Percentiles rank a stretch among this genome's conserved stretches.
Conservation (phyloP, 2,113 vertebrate species). For the Silurus meridionalis region DNA sequence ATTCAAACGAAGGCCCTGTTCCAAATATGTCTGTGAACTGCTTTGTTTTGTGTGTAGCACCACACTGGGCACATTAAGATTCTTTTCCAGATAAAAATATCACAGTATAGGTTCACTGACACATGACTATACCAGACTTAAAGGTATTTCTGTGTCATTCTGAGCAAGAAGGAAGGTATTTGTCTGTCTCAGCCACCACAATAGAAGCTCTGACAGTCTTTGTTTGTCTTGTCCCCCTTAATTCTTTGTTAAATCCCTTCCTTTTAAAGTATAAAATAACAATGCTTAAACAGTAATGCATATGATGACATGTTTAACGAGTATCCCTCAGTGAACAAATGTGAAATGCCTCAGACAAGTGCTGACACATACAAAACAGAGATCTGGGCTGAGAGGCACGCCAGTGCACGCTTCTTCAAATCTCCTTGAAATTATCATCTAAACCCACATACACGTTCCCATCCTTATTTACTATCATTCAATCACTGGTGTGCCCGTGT, state of each 20-base stretch:
- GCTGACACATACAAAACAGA: conserved; percentile 19
- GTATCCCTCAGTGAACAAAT: not conserved
- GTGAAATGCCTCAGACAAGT: conserved; percentile 23
- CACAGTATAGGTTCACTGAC: not conserved
- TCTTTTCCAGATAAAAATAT: not conserved
- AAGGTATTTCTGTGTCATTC: not conserved
- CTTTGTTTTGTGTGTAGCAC: not conserved
- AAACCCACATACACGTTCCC: conserved; percentile 6
- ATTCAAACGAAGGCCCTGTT: not conserved
- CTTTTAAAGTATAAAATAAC: conserved; percentile 13
- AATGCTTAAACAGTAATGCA: not conserved
- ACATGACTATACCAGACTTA: not conserved
- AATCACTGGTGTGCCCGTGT: not conserved
- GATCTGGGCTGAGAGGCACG: conserved; percentile 4
- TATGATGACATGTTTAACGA: not conserved
- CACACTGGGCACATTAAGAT: not conserved
- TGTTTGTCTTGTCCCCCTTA: not conserved
- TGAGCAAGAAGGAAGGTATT: not conserved
- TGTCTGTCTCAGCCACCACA: not conserved
- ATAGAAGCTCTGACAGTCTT: not conserved
- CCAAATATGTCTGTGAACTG: not conserved
- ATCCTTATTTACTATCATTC: not conserved
- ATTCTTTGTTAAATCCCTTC: not conserved
- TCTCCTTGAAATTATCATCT: not conserved
- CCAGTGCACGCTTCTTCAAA: not conserved